phyloP scores from a whole-genome alignment of 2,797 vertebrate genomes.

The Anas acuta region DNA sequence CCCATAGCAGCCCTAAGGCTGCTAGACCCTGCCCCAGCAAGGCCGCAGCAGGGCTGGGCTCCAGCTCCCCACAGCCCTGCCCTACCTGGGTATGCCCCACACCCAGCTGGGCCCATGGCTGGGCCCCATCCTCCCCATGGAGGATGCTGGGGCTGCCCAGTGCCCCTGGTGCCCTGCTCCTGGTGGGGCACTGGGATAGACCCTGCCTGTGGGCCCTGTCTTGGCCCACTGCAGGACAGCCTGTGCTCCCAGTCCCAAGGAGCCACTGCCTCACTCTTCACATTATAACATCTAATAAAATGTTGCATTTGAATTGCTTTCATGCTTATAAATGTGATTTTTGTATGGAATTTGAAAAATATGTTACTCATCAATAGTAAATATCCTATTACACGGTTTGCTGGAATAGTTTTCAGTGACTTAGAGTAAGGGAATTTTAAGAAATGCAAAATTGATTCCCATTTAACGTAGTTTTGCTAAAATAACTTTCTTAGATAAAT shows the following conservation, averaged over 20 bases:
- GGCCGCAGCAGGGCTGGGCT: not conserved
- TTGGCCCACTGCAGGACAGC: not conserved
- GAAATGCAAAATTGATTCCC: not conserved
- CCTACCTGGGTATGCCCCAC: not conserved
- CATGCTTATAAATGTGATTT: not conserved
- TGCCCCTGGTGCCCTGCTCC: not conserved
- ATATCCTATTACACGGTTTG: not conserved
- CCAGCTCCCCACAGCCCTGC: not conserved
- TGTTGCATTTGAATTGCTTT: not conserved
- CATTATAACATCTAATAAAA: not conserved
- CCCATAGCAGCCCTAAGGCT: rapidly evolving
- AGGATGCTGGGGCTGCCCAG: too few relatives aligned
- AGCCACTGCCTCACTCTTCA: not conserved
- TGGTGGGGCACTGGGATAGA: not conserved
- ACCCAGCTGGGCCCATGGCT: not conserved
- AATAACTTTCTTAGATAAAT: not conserved
- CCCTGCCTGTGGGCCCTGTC: not conserved
- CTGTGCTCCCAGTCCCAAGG: not conserved
- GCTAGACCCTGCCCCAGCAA: rapidly evolving
- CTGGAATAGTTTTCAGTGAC: not conserved
- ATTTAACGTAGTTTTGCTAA: not conserved
- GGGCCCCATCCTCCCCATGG: not conserved
- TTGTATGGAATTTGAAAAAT: not conserved
- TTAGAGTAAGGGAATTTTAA: not conserved
- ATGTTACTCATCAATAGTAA: not conserved